A percentile compares a stretch with the other conserved stretches of the same genome.
phyloP scores from a whole-genome alignment of 2,888 invertebrate genomes.

The Lithophane socia region DNA sequence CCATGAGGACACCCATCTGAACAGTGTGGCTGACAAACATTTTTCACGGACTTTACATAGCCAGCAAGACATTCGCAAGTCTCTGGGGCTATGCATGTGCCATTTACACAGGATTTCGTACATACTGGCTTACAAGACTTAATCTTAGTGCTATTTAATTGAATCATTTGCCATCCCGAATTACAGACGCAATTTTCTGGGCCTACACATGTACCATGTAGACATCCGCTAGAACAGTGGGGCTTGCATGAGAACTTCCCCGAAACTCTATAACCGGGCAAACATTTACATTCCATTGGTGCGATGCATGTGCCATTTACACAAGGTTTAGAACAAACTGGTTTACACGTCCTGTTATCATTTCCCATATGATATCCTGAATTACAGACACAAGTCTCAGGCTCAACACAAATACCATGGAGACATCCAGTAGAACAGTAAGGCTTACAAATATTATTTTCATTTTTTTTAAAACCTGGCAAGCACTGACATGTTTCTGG shows the following conservation, averaged over 20 bases:
- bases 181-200: conserved; percentile 34
- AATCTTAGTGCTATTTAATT: neutral
- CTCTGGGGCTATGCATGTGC: conserved; percentile 37
- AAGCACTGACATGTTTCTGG: conserved; percentile 30
- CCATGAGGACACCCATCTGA: conserved; percentile 28
- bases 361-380: conserved; percentile 11
- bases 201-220: conserved; percentile 20
- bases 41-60: neutral
- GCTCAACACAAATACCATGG: conserved; percentile 35
- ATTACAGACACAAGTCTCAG: conserved; percentile 50
- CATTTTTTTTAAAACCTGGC: neutral
- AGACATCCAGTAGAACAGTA: conserved; percentile 42
- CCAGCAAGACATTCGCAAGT: conserved; percentile 44
- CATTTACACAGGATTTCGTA: conserved; percentile 30
- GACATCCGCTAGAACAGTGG: conserved; percentile 37
- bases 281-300: conserved; percentile 29
- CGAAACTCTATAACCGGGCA: conserved; percentile 10
- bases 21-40: conserved; percentile 38
- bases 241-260: conserved; percentile 37
- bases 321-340: conserved; percentile 32
- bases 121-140: conserved; percentile 41
- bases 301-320: conserved; percentile 24
- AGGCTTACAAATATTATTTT: conserved; percentile 34
- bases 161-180: conserved; percentile 35
- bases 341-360: conserved; percentile 23